A percentile compares a stretch with the other conserved stretches of the same genome.
Evolutionary conservation across 2,797 vertebrate genomes (phyloP).

Genomic region (Enteromius fasciolatus): DNA sequence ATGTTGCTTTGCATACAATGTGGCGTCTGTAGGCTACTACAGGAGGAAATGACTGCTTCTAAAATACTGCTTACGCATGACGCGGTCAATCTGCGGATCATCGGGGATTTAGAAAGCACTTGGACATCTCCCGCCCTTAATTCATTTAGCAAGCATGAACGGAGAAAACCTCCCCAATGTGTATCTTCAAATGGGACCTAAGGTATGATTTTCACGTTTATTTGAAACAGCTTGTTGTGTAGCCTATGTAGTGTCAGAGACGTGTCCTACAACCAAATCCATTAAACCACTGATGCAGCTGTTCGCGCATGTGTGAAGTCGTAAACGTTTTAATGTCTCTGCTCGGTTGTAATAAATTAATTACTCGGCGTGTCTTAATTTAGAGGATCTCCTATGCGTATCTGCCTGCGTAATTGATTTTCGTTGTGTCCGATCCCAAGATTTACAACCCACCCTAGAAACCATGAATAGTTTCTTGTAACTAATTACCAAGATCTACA

Average conservation of each 20-base stretch:
- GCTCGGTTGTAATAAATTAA: constrained; percentile 80
- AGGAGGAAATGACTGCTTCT: not conserved
- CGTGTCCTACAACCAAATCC: constrained; percentile 56
- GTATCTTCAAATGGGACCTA: not conserved
- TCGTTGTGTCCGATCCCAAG: constrained; percentile 65
- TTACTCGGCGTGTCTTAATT: constrained; percentile 64
- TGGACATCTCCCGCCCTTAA: not conserved
- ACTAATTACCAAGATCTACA: not conserved
- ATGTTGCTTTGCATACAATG: not conserved
- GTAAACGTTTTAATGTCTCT: constrained; percentile 92
- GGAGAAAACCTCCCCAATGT: not conserved
- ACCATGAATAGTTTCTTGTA: not conserved
- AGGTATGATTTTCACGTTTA: constrained; percentile 23
- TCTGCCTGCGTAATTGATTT: constrained; percentile 37
- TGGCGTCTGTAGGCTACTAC: not conserved
- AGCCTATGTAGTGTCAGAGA: not conserved
- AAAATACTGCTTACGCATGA: not conserved
- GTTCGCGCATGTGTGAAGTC: constrained; percentile 90
- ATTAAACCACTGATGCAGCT: constrained; percentile 75
- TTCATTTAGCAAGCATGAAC: not conserved
- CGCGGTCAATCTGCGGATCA: not conserved
- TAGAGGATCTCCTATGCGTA: constrained; percentile 4
- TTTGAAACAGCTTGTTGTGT: constrained; percentile 11
- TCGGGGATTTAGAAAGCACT: not conserved
- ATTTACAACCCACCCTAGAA: constrained; percentile 61